These are phyloP conservation scores for Phortica okadai DNA, from an alignment of 2,888 invertebrate genomes.

Conservation along the genomic window DNA sequence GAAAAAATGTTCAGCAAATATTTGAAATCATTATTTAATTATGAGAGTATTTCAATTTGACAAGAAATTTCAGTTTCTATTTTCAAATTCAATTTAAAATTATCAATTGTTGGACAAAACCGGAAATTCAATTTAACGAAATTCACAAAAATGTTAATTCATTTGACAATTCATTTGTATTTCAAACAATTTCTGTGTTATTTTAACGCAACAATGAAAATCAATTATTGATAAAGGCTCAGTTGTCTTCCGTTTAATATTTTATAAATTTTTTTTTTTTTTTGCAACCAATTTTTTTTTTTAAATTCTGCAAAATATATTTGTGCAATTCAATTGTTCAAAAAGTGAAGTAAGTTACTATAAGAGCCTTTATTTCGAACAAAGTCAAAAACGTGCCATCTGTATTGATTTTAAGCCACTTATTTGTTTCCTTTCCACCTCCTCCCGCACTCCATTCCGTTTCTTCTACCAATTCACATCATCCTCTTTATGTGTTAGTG, in stretches of 20 bases:
- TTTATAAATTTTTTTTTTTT: neutral
- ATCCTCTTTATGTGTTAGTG: neutral
- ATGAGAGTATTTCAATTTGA: no score
- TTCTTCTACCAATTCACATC: neutral
- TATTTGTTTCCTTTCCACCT: neutral
- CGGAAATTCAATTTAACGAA: no score
- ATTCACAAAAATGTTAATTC: no score
- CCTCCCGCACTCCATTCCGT: neutral
- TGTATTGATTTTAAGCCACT: constrained; percentile 3
- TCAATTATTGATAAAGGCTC: no score
- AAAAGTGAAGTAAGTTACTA: neutral
- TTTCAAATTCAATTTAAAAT: no score
- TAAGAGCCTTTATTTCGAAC: neutral
- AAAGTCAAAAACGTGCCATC: neutral
- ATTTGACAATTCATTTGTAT: no score
- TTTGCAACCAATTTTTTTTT: neutral
- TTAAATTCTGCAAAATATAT: neutral
- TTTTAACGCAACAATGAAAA: no score
- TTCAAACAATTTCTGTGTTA: no score
- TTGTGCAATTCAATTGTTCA: neutral
- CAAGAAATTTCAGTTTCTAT: no score
- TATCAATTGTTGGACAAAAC: no score
- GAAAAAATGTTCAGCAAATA: no score
- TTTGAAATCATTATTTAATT: no score
- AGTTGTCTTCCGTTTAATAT: neutral